Conservation (phyloP, 2,797 vertebrate genomes). For the Cichlasoma orientale region DNA sequence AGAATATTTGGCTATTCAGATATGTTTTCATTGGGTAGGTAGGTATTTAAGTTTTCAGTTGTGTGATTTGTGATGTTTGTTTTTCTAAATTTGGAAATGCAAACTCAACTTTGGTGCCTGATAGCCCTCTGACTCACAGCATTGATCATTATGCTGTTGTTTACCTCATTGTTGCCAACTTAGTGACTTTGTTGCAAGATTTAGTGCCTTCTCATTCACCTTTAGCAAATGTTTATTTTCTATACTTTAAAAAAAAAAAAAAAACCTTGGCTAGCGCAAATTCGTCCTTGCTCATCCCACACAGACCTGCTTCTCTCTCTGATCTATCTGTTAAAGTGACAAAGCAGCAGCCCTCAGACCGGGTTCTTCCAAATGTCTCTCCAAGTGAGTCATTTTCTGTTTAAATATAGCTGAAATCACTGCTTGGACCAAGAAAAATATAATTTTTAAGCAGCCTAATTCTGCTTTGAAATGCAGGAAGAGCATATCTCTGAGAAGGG, state of each 20-base stretch:
- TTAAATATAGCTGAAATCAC: neutral
- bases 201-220: neutral
- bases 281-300: neutral
- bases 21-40: too few species aligned
- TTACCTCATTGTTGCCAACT: neutral
- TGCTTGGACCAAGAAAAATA: neutral
- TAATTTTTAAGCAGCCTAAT: fast-evolving
- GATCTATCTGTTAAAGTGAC: neutral
- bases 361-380: neutral
- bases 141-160: neutral
- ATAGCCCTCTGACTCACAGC: neutral
- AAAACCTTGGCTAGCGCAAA: neutral
- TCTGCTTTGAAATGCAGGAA: neutral
- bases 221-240: neutral
- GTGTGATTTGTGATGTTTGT: neutral
- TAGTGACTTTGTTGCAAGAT: neutral
- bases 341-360: neutral
- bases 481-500: neutral
- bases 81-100: neutral
- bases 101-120: too few species aligned
- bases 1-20: neutral
- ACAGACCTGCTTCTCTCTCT: neutral
- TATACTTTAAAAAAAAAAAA: neutral
- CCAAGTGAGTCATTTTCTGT: neutral
- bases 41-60: neutral